Percentiles rank a stretch among this genome's conserved stretches.
phyloP scores from a whole-genome alignment of 2,113 vertebrate species.

The Ramphastos sulfuratus region DNA sequence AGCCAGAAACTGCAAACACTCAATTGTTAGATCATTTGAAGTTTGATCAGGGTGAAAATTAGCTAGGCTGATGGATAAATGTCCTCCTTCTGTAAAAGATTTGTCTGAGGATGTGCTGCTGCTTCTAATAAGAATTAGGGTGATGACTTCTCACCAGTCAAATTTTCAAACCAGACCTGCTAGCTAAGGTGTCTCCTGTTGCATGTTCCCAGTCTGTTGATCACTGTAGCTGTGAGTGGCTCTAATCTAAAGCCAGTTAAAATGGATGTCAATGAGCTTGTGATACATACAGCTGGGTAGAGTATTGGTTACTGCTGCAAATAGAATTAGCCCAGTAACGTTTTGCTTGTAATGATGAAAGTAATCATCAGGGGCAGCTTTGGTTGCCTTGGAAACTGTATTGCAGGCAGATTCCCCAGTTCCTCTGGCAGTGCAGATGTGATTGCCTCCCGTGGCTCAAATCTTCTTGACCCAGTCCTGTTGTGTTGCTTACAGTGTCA shows the following conservation, averaged over 20 bases:
- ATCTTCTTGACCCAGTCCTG: background rate
- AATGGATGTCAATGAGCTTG: constrained; percentile 13
- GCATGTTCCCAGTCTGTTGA: background rate
- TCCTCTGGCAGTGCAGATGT: background rate
- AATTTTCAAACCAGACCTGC: background rate
- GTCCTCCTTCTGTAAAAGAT: background rate
- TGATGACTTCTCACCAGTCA: background rate
- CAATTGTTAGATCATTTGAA: background rate
- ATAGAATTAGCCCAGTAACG: constrained; percentile 67
- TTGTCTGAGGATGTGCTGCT: background rate
- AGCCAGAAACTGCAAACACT: background rate
- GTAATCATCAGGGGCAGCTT: constrained; percentile 42
- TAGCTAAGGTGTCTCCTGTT: background rate
- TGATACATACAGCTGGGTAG: constrained; percentile 30
- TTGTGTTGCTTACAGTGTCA: background rate
- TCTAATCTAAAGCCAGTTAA: constrained; percentile 46
- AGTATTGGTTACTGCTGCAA: constrained; percentile 45
- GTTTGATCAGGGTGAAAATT: background rate
- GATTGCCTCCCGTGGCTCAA: background rate
- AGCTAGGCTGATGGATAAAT: background rate
- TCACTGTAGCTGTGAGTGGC: background rate
- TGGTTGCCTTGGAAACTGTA: constrained; percentile 63
- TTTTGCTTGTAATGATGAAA: constrained; percentile 60
- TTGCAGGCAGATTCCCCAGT: constrained; percentile 10
- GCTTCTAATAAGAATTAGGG: background rate